Conservation (phyloP, 2,797 vertebrate species). For the Valencia hispanica region DNA sequence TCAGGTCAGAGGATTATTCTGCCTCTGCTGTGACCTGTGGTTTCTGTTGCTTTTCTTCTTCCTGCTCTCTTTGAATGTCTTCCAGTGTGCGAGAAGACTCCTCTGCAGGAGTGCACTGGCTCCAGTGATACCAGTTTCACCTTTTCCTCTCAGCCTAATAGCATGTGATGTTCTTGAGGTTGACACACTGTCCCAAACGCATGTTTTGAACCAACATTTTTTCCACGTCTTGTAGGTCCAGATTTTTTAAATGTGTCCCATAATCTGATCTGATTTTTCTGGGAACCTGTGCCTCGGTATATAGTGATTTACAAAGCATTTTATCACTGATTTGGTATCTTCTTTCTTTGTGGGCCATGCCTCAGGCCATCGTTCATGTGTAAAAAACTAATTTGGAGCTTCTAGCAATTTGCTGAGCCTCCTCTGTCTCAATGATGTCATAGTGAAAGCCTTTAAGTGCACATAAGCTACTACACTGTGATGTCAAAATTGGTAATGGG, state of each 20-base stretch:
- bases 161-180: not conserved
- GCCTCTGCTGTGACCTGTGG: too few species aligned
- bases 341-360: not conserved
- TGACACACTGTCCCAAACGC: not conserved
- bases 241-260: constrained; percentile 7
- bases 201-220: not conserved
- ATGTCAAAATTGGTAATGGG: not conserved
- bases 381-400: not conserved
- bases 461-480: constrained; percentile 21
- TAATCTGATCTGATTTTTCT: not conserved
- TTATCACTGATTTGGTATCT: not conserved
- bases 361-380: constrained; percentile 1
- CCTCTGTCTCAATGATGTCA: constrained; percentile 1
- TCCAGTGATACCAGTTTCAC: not conserved
- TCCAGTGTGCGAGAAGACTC: too few species aligned
- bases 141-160: not conserved
- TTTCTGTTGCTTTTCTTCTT: too few species aligned
- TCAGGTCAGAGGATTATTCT: too few species aligned
- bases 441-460: constrained; percentile 1
- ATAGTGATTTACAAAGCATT: not conserved
- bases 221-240: not conserved
- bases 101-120: not conserved
- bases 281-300: not conserved
- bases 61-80: too few species aligned
- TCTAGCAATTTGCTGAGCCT: not conserved